Percentiles rank a stretch among this genome's conserved stretches.
These are phyloP conservation scores for Hirtodrosophila confusa DNA, from an alignment of 2,888 invertebrate genomes.

Conservation along the genomic window DNA sequence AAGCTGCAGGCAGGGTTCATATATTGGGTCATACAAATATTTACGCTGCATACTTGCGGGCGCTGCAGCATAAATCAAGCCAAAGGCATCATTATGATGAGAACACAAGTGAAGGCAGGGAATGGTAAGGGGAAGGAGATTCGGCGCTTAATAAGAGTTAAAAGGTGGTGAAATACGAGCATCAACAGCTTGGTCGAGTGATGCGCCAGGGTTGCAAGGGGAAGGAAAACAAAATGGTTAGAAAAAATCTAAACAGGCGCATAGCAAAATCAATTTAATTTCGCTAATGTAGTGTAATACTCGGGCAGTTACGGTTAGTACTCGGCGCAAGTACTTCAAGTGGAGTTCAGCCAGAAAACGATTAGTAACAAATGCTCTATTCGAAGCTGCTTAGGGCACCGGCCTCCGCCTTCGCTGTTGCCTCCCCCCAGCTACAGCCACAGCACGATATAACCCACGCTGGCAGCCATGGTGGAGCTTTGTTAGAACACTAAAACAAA, in stretches of 20 bases:
- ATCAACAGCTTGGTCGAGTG: conserved; percentile 32
- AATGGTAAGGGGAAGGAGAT: background rate
- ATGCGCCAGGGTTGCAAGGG: conserved; percentile 42
- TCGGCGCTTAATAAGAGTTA: conserved; percentile 37
- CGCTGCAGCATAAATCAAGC: conserved; percentile 78
- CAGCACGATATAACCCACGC: too few relatives aligned
- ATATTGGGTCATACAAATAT: conserved; percentile 73
- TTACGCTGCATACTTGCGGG: conserved; percentile 78
- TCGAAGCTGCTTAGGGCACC: conserved; percentile 51
- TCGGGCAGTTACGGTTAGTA: conserved; percentile 51
- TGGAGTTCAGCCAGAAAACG: conserved; percentile 44
- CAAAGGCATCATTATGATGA: conserved; percentile 61
- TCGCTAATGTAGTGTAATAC: conserved; percentile 82
- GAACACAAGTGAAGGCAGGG: conserved; percentile 7
- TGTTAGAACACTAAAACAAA: conserved; percentile 64
- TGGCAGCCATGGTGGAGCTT: conserved; percentile 27
- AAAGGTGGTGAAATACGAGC: conserved; percentile 61
- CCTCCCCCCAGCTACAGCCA: background rate
- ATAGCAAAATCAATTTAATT: conserved; percentile 78
- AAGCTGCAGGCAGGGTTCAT: conserved; percentile 32
- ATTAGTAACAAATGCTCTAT: conserved; percentile 76
- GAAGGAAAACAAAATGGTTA: background rate
- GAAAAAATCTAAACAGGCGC: conserved; percentile 34
- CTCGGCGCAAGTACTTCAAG: conserved; percentile 44
- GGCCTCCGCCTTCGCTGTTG: background rate